Evolutionary conservation across 2,113 vertebrate genomes (phyloP).

Genomic region (Pelvicachromis taeniatus): DNA sequence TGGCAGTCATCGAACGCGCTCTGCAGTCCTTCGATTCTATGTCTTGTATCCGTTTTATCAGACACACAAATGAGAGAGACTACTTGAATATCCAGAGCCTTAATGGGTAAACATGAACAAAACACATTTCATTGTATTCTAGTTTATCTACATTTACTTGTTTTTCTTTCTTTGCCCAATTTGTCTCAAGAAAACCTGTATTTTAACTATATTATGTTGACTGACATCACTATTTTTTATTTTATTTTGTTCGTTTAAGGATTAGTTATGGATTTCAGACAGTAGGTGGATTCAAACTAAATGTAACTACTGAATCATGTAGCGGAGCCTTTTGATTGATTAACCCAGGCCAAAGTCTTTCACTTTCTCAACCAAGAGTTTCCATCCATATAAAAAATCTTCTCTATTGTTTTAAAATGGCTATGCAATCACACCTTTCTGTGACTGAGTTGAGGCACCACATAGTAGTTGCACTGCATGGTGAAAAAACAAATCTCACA

Average conservation of each 20-base stretch:
- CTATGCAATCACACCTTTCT: neutral
- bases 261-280: neutral
- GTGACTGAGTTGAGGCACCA: neutral
- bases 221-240: neutral
- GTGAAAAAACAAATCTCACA: neutral
- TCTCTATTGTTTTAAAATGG: neutral
- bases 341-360: neutral
- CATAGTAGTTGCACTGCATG: neutral
- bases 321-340: neutral
- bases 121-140: neutral
- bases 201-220: neutral
- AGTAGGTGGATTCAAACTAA: neutral
- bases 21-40: slow-evolving; percentile 30
- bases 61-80: slow-evolving; percentile 6
- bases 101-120: slow-evolving; percentile 11
- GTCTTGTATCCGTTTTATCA: slow-evolving; percentile 41
- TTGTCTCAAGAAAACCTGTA: neutral
- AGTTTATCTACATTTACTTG: neutral
- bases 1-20: slow-evolving; percentile 26
- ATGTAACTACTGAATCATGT: neutral
- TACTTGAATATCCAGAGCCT: slow-evolving; percentile 41
- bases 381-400: neutral
- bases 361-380: neutral
- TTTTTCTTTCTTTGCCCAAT: neutral
- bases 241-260: neutral